Conservation (phyloP, 1,140 invertebrate species). For the Euglossa dilemma region DNA sequence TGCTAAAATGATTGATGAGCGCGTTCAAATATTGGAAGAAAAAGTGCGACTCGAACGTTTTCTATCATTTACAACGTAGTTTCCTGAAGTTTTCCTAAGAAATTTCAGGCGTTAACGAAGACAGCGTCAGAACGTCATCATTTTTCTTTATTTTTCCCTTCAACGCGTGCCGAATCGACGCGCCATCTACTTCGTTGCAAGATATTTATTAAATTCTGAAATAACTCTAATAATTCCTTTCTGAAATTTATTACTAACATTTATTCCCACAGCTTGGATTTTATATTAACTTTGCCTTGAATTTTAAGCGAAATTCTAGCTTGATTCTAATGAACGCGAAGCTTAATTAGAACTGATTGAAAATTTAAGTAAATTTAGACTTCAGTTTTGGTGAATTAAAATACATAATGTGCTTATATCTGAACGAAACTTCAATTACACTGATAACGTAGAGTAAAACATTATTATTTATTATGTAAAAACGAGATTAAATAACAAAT, state of each 20-base stretch:
- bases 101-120: not conserved
- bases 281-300: not conserved
- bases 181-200: not conserved
- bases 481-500: too few species aligned
- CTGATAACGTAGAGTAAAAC: too few species aligned
- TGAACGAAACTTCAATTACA: too few species aligned
- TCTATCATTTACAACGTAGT: not conserved
- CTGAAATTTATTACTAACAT: not conserved
- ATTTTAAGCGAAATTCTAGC: not conserved
- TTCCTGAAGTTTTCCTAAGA: not conserved
- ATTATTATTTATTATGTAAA: too few species aligned
- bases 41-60: not conserved
- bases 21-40: constrained; percentile 5
- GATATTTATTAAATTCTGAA: not conserved
- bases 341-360: too few species aligned
- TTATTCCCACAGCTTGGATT: too few species aligned
- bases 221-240: not conserved
- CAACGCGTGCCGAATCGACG: not conserved
- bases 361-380: too few species aligned
- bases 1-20: constrained; percentile 27
- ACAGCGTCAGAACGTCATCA: not conserved
- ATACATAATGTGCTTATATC: too few species aligned
- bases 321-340: too few species aligned
- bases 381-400: too few species aligned
- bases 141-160: not conserved